Percentiles rank a stretch among this genome's conserved stretches.
Evolutionary conservation across 2,113 vertebrate genomes (phyloP).

Genomic region (Nothobranchius furzeri): DNA sequence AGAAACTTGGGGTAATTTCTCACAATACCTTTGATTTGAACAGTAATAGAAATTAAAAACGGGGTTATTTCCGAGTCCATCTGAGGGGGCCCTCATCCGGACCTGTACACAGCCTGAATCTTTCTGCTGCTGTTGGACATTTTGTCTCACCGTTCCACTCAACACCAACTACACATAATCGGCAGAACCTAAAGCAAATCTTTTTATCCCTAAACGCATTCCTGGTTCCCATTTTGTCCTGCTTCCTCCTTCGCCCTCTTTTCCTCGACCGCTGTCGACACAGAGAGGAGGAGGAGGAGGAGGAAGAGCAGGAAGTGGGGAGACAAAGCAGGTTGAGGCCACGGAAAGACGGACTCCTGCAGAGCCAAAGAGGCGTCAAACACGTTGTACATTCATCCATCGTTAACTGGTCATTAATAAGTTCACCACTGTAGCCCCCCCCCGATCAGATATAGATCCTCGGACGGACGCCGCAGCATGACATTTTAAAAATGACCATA

Average conservation of each 20-base stretch:
- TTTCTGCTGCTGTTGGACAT: too few species aligned
- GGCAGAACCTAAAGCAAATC: too few species aligned
- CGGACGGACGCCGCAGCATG: neutral
- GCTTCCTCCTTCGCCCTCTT: neutral
- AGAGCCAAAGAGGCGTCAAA: slow-evolving; percentile 56
- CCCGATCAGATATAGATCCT: slow-evolving; percentile 20
- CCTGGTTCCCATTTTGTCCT: neutral
- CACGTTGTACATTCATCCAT: slow-evolving; percentile 54
- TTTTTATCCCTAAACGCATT: too few species aligned
- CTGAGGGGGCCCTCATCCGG: too few species aligned
- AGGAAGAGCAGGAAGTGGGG: slow-evolving; percentile 40
- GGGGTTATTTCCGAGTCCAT: too few species aligned
- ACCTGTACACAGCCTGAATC: too few species aligned
- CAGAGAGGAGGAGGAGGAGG: slow-evolving; percentile 24
- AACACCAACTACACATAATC: too few species aligned
- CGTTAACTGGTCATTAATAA: slow-evolving; percentile 41
- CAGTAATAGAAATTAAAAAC: too few species aligned
- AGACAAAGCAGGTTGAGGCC: slow-evolving; percentile 57
- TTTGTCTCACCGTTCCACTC: too few species aligned
- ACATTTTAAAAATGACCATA: too few species aligned
- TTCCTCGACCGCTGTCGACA: slow-evolving; percentile 18
- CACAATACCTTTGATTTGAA: too few species aligned
- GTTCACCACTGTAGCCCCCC: slow-evolving; percentile 31
- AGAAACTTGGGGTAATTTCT: too few species aligned
- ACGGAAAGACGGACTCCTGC: slow-evolving; percentile 59